Evolutionary conservation across 2,888 invertebrate species (phyloP).

Genomic region (Drosophila longiperda): DNA sequence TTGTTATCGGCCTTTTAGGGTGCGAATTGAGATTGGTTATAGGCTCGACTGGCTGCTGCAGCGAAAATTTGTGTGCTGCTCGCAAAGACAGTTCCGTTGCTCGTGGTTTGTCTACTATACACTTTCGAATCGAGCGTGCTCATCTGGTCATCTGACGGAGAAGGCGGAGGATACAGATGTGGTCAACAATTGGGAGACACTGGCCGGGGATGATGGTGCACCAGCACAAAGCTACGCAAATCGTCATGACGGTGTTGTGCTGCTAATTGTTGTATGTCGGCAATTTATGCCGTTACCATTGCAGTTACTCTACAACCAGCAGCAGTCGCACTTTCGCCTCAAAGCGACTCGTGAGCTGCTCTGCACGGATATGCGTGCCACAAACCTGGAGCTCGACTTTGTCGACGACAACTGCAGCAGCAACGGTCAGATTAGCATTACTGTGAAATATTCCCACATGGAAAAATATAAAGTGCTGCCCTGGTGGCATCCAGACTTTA

Average conservation of each 20-base stretch:
- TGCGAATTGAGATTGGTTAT: conserved; percentile 74
- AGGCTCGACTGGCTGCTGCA: conserved; percentile 71
- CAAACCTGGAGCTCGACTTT: conserved; percentile 86
- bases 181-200: conserved; percentile 81
- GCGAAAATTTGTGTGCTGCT: conserved; percentile 68
- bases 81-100: conserved; percentile 65
- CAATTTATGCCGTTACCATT: conserved; percentile 79
- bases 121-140: conserved; percentile 69
- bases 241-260: conserved; percentile 87
- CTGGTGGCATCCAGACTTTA: conserved; percentile 89
- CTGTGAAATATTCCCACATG: conserved; percentile 86
- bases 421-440: conserved; percentile 59
- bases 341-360: conserved; percentile 82
- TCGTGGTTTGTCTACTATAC: conserved; percentile 84
- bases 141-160: conserved; percentile 57
- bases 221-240: conserved; percentile 1
- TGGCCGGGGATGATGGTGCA: conserved; percentile 56
- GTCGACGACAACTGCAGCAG: conserved; percentile 83
- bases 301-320: conserved; percentile 66
- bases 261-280: conserved; percentile 85
- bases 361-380: conserved; percentile 86
- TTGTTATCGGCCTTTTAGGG: conserved; percentile 86
- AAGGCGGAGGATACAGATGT: conserved; percentile 19
- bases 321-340: conserved; percentile 67
- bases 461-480: conserved; percentile 86